Percentiles rank a stretch among this genome's conserved stretches.
These are phyloP conservation scores for Drosophila gunungcola DNA, from an alignment of 1,140 invertebrate species.

Conservation along the genomic window DNA sequence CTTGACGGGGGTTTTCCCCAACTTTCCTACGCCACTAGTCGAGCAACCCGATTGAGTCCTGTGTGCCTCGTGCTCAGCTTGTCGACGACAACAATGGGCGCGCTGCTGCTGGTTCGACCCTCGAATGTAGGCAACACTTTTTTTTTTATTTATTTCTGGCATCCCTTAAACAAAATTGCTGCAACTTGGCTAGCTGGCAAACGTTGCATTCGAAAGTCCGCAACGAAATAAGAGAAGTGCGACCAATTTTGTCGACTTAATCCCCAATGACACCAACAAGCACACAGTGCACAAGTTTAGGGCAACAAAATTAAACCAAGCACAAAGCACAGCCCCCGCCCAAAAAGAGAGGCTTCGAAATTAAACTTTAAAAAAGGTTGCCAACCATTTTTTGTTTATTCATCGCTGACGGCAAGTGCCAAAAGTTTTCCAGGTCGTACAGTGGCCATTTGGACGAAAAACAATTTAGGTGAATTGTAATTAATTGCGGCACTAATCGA, in stretches of 20 bases:
- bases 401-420: constrained; percentile 48
- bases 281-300: constrained; percentile 20
- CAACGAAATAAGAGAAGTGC: constrained; percentile 27
- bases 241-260: constrained; percentile 43
- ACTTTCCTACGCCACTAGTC: background rate
- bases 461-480: background rate
- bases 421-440: constrained; percentile 36
- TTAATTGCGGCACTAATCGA: background rate
- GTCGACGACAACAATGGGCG: constrained; percentile 52
- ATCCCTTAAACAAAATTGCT: constrained; percentile 41
- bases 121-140: constrained; percentile 64
- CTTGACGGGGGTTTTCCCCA: background rate
- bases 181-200: constrained; percentile 27
- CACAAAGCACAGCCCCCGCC: background rate
- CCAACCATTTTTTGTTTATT: constrained; percentile 28
- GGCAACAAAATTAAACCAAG: constrained; percentile 30
- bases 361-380: constrained; percentile 46
- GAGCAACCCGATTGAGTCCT: constrained; percentile 13
- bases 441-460: background rate
- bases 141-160: constrained; percentile 23
- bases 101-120: constrained; percentile 31
- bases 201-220: constrained; percentile 24
- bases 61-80: constrained; percentile 29
- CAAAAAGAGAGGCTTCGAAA: constrained; percentile 20
- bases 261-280: constrained; percentile 46